A percentile compares a stretch with the other conserved stretches of the same genome.
phyloP scores from a whole-genome alignment of 2,113 vertebrate genomes.

The human (Homo sapiens) region DNA sequence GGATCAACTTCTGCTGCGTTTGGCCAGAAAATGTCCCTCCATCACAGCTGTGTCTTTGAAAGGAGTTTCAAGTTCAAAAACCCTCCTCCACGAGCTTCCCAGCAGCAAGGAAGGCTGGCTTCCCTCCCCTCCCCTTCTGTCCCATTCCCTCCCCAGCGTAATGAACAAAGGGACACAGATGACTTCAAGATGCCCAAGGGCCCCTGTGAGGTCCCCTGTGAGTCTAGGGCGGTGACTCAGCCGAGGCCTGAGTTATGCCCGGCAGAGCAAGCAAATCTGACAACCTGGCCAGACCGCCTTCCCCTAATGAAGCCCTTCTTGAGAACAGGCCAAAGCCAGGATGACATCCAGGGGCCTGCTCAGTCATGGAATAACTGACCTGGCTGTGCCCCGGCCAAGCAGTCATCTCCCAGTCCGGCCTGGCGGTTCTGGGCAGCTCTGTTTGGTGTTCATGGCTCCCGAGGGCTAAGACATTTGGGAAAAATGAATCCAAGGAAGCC shows the following conservation, averaged over 20 bases:
- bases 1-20: slow-evolving; percentile 45
- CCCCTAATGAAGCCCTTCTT: neutral
- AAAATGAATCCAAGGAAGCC: neutral
- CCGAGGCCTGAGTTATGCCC: neutral
- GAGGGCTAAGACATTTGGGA: neutral
- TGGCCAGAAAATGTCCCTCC: slow-evolving; percentile 60
- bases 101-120: neutral
- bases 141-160: neutral
- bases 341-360: neutral
- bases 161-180: neutral
- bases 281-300: neutral
- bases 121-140: no score
- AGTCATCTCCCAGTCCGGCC: neutral
- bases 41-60: neutral
- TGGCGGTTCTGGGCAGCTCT: fast-evolving
- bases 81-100: neutral
- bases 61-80: neutral
- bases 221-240: neutral
- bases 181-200: neutral
- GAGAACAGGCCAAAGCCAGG: neutral
- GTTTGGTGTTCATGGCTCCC: neutral
- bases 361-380: neutral
- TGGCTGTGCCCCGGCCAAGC: fast-evolving
- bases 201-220: neutral
- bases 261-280: neutral